A percentile compares a stretch with the other conserved stretches of the same genome.
These are phyloP conservation scores for Pampus argenteus DNA, from an alignment of 2,797 vertebrate species.

Conservation along the genomic window DNA sequence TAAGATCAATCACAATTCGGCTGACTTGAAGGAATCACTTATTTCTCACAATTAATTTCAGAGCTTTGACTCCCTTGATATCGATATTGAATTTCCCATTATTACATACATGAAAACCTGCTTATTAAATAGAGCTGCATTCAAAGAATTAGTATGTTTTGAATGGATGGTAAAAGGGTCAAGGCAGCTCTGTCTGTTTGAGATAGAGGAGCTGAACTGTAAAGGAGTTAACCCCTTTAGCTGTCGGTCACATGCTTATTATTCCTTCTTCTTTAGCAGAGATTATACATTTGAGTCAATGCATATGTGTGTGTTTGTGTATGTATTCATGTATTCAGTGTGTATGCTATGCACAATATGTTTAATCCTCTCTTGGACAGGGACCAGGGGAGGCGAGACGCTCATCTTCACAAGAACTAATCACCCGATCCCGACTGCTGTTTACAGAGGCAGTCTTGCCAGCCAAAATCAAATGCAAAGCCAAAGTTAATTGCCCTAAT, in stretches of 20 bases:
- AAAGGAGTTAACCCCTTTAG: constrained; percentile 35
- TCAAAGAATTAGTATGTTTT: constrained; percentile 49
- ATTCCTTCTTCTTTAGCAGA: constrained; percentile 17
- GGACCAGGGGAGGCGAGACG: constrained; percentile 65
- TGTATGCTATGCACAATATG: constrained; percentile 48
- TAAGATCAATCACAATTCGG: constrained; percentile 71
- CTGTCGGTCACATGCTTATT: constrained; percentile 5
- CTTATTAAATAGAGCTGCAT: constrained; percentile 60
- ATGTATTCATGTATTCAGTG: constrained; percentile 22
- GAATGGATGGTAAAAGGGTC: constrained; percentile 61
- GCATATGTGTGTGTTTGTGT: constrained; percentile 31
- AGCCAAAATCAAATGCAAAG: constrained; percentile 81
- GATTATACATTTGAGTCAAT: constrained; percentile 19
- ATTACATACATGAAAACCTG: constrained; percentile 57
- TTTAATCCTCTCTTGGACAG: constrained; percentile 74
- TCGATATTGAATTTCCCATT: constrained; percentile 71
- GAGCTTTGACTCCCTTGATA: constrained; percentile 64
- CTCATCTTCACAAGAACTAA: constrained; percentile 81
- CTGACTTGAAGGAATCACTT: constrained; percentile 73
- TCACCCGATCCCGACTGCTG: constrained; percentile 68
- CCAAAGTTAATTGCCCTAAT: constrained; percentile 82
- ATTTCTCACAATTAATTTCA: constrained; percentile 78
- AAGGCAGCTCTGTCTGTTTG: constrained; percentile 32
- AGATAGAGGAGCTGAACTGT: constrained; percentile 35
- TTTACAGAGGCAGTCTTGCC: constrained; percentile 71